Evolutionary conservation across 2,797 vertebrate species (phyloP).

Genomic region (Schizopygopsis malacanthus): DNA sequence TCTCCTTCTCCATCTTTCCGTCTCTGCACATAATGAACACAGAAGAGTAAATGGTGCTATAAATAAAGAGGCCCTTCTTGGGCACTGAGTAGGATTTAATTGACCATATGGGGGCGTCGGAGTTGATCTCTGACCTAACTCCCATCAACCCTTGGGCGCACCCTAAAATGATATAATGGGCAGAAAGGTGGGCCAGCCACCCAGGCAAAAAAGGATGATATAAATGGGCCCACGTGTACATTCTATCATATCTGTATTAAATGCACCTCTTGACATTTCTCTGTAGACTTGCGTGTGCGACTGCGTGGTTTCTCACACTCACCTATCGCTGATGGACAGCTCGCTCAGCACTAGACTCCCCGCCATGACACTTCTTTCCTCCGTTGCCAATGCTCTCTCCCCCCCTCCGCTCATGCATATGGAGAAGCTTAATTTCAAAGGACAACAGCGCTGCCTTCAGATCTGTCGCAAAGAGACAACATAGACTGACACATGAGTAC

Average conservation of each 20-base stretch:
- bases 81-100: constrained; percentile 68
- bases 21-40: constrained; percentile 46
- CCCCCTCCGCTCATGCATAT: constrained; percentile 65
- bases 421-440: constrained; percentile 55
- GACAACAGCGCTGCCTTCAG: constrained; percentile 57
- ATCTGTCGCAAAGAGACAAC: constrained; percentile 57
- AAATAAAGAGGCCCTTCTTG: constrained; percentile 57
- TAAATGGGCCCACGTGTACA: not conserved
- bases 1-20: constrained; percentile 30
- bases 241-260: constrained; percentile 21
- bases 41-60: constrained; percentile 56
- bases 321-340: constrained; percentile 58
- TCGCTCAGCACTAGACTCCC: constrained; percentile 62
- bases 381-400: constrained; percentile 50
- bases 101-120: constrained; percentile 64
- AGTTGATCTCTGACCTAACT: constrained; percentile 60
- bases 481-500: constrained; percentile 55
- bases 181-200: constrained; percentile 46
- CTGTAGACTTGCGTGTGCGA: not conserved
- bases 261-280: not conserved
- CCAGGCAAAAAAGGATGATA: constrained; percentile 33
- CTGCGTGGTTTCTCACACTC: constrained; percentile 17
- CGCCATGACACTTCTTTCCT: constrained; percentile 56
- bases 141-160: constrained; percentile 57
- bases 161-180: constrained; percentile 60